phyloP scores from a whole-genome alignment of 30 jellyfish, hydroid and myxozoan genomes.

The Sanderia malayensis region DNA sequence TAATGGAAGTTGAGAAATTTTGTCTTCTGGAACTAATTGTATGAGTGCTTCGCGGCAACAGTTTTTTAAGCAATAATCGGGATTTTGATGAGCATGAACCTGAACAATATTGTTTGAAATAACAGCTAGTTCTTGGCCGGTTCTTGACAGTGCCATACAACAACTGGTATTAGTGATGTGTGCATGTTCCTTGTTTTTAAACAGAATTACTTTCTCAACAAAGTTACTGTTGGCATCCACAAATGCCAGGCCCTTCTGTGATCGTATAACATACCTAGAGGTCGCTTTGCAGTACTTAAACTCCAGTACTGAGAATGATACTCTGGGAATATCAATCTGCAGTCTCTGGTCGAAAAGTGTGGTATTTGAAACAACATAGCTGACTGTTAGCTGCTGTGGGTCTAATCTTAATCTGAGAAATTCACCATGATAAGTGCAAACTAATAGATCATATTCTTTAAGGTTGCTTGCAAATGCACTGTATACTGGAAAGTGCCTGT shows the following conservation, averaged over 20 bases:
- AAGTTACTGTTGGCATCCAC: constrained; percentile 20
- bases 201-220: neutral
- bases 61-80: constrained; percentile 30
- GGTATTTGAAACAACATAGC: neutral
- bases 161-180: neutral
- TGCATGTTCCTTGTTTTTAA: neutral
- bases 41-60: constrained; percentile 19
- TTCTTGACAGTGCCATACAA: constrained; percentile 30
- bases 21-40: constrained; percentile 32
- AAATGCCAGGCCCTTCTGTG: neutral
- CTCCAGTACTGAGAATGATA: neutral
- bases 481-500: constrained; percentile 28
- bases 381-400: constrained; percentile 9
- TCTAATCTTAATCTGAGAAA: constrained; percentile 10
- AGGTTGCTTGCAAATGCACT: constrained; percentile 28
- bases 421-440: constrained; percentile 29
- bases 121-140: constrained; percentile 36
- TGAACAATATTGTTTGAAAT: neutral
- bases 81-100: neutral
- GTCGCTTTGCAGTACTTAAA: constrained; percentile 31
- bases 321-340: constrained; percentile 1
- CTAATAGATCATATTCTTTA: constrained; percentile 21
- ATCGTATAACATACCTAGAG: constrained; percentile 3
- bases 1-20: constrained; percentile 22
- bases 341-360: neutral